Percentiles rank a stretch among this genome's conserved stretches.
These are phyloP conservation scores for Luffia ferchaultella DNA, from an alignment of 2,888 invertebrate species.

Conservation along the genomic window DNA sequence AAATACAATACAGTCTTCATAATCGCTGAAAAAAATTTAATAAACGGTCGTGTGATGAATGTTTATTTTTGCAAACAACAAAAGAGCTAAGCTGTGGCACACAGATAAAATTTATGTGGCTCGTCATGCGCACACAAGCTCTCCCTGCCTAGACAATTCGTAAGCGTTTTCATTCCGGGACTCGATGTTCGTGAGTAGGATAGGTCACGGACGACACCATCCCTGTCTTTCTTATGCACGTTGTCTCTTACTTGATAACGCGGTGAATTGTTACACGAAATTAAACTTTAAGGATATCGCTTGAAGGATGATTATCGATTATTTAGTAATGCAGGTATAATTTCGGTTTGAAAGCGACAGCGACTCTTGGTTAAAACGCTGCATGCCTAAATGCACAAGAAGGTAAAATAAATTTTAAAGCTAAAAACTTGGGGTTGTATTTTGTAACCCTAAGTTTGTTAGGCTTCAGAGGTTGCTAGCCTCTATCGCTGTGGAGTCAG, in stretches of 20 bases:
- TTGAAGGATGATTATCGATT: slow-evolving; percentile 11
- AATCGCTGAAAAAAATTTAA: too few species aligned
- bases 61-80: too few species aligned
- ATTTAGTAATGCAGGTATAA: slow-evolving; percentile 37
- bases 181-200: slow-evolving; percentile 64
- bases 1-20: too few species aligned
- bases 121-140: slow-evolving; percentile 8
- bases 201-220: slow-evolving; percentile 58
- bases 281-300: slow-evolving; percentile 1
- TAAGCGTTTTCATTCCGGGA: slow-evolving; percentile 41
- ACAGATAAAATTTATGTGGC: too few species aligned
- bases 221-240: slow-evolving; percentile 27
- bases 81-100: too few species aligned
- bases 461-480: slow-evolving; percentile 36
- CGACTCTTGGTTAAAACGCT: slow-evolving; percentile 23
- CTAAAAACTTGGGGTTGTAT: slow-evolving; percentile 12
- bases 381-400: slow-evolving; percentile 18
- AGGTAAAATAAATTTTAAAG: slow-evolving; percentile 12
- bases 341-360: slow-evolving; percentile 57
- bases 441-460: slow-evolving; percentile 22
- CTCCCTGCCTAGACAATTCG: background rate
- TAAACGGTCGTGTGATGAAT: too few species aligned
- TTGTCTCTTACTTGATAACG: background rate
- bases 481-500: slow-evolving; percentile 50
- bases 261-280: background rate